Evolutionary conservation across 2,113 vertebrate genomes (phyloP).

Genomic region (Varanus salvator): DNA sequence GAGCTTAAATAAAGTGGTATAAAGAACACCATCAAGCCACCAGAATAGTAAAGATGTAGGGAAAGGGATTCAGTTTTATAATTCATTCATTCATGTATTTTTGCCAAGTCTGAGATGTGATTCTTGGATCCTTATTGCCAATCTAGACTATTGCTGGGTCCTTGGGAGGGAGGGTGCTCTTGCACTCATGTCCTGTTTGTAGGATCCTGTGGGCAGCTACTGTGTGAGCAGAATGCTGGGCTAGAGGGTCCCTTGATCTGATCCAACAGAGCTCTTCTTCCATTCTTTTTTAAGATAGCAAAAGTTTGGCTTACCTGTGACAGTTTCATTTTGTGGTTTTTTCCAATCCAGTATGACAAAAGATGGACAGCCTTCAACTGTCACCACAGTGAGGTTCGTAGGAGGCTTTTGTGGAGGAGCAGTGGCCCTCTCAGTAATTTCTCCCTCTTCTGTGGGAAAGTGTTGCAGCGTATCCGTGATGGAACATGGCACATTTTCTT

Average conservation of each 20-base stretch:
- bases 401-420: conserved; percentile 86
- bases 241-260: too few species aligned
- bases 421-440: conserved; percentile 79
- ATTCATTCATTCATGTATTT: background rate
- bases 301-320: conserved; percentile 83
- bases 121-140: background rate
- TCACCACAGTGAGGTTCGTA: conserved; percentile 94
- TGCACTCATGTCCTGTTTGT: too few species aligned
- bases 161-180: too few species aligned
- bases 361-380: conserved; percentile 94
- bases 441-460: conserved; percentile 86
- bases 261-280: too few species aligned
- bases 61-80: background rate
- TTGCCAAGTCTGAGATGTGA: background rate
- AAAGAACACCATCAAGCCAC: background rate
- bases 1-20: background rate
- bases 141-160: too few species aligned
- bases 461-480: conserved; percentile 89
- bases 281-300: background rate
- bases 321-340: conserved; percentile 88
- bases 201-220: too few species aligned
- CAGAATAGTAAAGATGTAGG: too few species aligned
- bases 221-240: too few species aligned
- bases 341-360: conserved; percentile 96
- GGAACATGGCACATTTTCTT: conserved; percentile 90